phyloP scores from a whole-genome alignment of 2,797 vertebrate genomes.

The Xyrichtys novacula region DNA sequence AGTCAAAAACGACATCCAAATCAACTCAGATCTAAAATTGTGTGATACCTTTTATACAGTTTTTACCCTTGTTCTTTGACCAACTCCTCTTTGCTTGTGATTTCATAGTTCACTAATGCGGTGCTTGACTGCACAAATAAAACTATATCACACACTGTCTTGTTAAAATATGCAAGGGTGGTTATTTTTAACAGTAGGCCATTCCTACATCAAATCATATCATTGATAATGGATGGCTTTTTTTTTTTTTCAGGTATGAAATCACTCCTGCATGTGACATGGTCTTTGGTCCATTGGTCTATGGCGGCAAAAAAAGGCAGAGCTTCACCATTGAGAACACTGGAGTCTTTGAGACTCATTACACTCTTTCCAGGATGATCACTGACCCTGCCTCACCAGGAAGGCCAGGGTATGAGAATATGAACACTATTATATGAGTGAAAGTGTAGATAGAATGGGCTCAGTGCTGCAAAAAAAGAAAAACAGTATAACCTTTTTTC shows the following conservation, averaged over 20 bases:
- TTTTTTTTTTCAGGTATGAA: constrained; percentile 80
- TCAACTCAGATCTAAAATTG: neutral
- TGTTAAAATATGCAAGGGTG: neutral
- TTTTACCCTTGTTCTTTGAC: neutral
- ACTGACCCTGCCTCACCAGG: constrained; percentile 41
- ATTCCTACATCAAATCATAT: neutral
- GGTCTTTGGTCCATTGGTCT: constrained; percentile 87
- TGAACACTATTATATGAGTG: no score
- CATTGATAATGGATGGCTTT: neutral
- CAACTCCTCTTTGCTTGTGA: no score
- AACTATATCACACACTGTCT: neutral
- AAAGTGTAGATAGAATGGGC: no score
- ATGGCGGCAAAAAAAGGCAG: constrained; percentile 79
- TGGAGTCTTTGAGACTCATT: constrained; percentile 85
- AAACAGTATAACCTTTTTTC: neutral
- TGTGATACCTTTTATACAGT: no score
- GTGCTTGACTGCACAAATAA: neutral
- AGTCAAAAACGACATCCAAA: neutral
- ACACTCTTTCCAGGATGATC: constrained; percentile 73
- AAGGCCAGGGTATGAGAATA: constrained; percentile 79
- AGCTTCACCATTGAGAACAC: constrained; percentile 88
- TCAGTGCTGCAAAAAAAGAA: neutral
- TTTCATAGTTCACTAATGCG: neutral
- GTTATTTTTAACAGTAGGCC: neutral
- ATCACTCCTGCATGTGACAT: constrained; percentile 85